Percentiles rank a stretch among this genome's conserved stretches.
Conservation (phyloP, 1,140 invertebrate genomes). For the Drosophila persimilis region DNA sequence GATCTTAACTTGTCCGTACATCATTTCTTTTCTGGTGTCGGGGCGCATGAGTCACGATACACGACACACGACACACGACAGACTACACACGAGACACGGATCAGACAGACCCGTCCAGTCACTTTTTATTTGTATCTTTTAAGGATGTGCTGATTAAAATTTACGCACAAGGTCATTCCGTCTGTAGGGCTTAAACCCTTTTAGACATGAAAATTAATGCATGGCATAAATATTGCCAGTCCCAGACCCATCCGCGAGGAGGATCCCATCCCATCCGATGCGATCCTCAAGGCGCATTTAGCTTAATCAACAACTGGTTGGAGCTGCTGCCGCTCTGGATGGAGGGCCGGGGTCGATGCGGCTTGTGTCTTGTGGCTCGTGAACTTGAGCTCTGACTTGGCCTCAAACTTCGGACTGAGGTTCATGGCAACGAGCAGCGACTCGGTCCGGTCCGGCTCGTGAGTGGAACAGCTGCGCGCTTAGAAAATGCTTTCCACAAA, state of each 20-base stretch:
- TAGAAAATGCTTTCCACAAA: conserved; percentile 59
- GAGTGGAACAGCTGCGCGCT: conserved; percentile 56
- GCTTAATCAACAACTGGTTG: conserved; percentile 53
- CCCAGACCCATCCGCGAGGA: not conserved
- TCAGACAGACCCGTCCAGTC: conserved; percentile 16
- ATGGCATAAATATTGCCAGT: conserved; percentile 70
- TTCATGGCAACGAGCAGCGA: conserved; percentile 40
- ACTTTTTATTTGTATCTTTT: conserved; percentile 14
- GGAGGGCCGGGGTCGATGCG: not conserved
- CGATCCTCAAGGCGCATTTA: conserved; percentile 42
- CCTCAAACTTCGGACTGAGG: conserved; percentile 13
- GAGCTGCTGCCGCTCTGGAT: not conserved
- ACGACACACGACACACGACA: no score
- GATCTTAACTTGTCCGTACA: conserved; percentile 35
- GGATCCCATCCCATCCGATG: conserved; percentile 6
- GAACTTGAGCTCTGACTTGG: conserved; percentile 39
- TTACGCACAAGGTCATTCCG: conserved; percentile 73
- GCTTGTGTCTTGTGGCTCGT: conserved; percentile 6
- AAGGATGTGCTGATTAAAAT: conserved; percentile 72
- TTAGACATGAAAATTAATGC: conserved; percentile 72
- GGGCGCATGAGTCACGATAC: conserved; percentile 25
- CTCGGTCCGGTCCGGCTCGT: no score
- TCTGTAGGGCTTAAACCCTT: conserved; percentile 33
- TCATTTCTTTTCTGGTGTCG: conserved; percentile 7
- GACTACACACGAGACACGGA: not conserved